Percentiles rank a stretch among this genome's conserved stretches.
Conservation (phyloP, 2,113 vertebrate species). For the Saguinus imperator region DNA sequence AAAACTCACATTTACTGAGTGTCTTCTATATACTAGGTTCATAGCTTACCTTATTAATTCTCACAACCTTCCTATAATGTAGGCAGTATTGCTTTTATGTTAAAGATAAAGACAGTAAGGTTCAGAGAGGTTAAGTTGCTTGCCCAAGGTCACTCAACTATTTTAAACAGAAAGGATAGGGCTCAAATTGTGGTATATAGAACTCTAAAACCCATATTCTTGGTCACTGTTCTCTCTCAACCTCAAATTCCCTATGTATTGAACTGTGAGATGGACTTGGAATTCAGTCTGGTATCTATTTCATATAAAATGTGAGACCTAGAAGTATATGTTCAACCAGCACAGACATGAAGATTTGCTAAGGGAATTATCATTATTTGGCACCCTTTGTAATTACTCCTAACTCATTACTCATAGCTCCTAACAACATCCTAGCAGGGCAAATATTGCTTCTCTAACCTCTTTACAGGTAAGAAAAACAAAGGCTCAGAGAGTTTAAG, state of each 20-base stretch:
- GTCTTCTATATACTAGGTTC: neutral
- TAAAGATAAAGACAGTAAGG: neutral
- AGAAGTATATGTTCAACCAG: neutral
- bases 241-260: neutral
- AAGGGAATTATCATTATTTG: neutral
- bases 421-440: neutral
- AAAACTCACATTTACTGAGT: neutral
- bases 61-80: neutral
- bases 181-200: neutral
- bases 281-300: neutral
- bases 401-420: neutral
- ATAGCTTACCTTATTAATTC: neutral
- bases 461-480: conserved; percentile 22
- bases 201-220: neutral
- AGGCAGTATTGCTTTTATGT: neutral
- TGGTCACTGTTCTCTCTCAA: neutral
- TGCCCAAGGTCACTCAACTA: neutral
- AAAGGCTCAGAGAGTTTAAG: neutral
- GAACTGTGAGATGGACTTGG: neutral
- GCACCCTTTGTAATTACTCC: neutral
- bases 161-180: neutral
- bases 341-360: neutral
- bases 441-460: neutral
- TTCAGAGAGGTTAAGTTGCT: neutral
- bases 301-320: neutral